Evolutionary conservation across 2,888 invertebrate genomes (phyloP), one percentile per base, ranked within the genome.

Genomic region (Cryptops parisi): DNA sequence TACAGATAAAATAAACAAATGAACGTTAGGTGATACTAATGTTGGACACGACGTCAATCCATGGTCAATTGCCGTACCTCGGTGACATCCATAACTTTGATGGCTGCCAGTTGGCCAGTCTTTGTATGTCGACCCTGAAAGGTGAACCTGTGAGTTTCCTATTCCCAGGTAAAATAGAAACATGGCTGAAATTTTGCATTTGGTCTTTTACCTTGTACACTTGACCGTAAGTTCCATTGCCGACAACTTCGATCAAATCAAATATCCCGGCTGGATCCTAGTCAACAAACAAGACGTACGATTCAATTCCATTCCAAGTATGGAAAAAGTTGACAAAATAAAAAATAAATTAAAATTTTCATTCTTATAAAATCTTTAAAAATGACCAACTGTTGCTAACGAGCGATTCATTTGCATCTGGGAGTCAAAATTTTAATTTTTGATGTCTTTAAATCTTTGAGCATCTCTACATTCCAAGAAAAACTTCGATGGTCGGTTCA

Each of bases 61-160:
- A 33, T 9, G 9, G 15, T 33, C 33, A 33, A 33, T 15, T 9
- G 6, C 33, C 70, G 68, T 65, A 77, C 77, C 73, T 97, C 96
- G 62, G 96, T 98, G 65, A 98, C 96, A 73, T 96, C 97, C 98
- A 98, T 98, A 69, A 98, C 96, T 78, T 99, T 99, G 74, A 99
- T 98, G 71, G 98, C 98, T 61, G 97, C 98, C 76, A 98, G 78
- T 74, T 98, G 97, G 61, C 97, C 96, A 62, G 98, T 99, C 78
- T 97, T 97, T 61, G 96, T 97, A 74, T 98, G 98, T 56, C 97
- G 86, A 60, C 98, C 98, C 91, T 97, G 71, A 54, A 67, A 67
- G 60, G 55, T 33, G 6, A 9, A 15, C 15, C 9, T 33, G 33
- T 15, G 15, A 6, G 33, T 9, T 33, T 33, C 6, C 6, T 9